Evolutionary conservation across 2,888 invertebrate species (phyloP), one percentile per base, ranked within the genome.

Genomic region (Eupeodes latifasciatus): DNA sequence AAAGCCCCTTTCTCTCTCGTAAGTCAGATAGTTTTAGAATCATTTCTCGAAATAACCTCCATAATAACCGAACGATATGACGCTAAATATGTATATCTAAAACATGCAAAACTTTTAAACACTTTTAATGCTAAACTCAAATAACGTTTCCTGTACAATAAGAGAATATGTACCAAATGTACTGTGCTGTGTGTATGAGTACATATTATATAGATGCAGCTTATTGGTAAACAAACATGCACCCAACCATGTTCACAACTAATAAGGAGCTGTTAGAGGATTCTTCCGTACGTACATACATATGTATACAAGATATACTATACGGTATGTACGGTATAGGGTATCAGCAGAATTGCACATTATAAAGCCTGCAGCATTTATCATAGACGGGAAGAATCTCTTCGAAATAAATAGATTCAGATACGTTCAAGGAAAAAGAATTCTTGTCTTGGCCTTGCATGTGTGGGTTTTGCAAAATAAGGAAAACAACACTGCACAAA

Each of bases 201-300:
- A 49, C 5, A 49, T 40, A 6, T 7, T 36, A 36, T 4, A 61
- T 55, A n/a, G 51, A 67, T 79, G 82, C 74, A 86, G 82, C 79
- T 86, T 86, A 82, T 82, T 86, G 86, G 86, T 79, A 83, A 83
- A 66, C 86, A 86, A 83, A 86, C 86, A 86, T 83, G 86, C 86
- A 86, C 64, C 78, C 79, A 57, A 75, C 79, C 78, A 83, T 86
- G 86, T 86, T 86, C 82, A 83, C 82, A 86, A 83, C 86, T 86
- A 86, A 86, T 86, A 86, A 86, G 86, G 86, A 86, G 79, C 86
- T 86, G 86, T 79, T 86, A 79, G 82, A 71, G 69, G 16, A 79
- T 79, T 83, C 79, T 83, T 79, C 75, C 69, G 79, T 71, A n/a
- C 69, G 79, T 71, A n/a, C 12, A 51, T 62, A 44, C 16, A 47